phyloP scores from a whole-genome alignment of 2,797 vertebrate genomes.

The Cossypha polioptera region DNA sequence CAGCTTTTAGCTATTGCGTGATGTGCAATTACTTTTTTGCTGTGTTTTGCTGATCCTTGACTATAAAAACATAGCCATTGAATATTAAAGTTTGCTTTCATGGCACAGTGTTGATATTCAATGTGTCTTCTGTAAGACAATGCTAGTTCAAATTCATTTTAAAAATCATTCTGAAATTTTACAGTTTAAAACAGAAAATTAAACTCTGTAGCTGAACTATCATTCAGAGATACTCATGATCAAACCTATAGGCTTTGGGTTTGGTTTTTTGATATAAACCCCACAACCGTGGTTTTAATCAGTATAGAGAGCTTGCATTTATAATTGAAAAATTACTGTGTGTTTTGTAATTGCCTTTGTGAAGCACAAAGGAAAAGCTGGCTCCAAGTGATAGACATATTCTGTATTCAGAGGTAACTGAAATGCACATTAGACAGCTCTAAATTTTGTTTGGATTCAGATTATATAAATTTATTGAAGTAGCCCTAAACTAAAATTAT shows the following conservation, averaged over 20 bases:
- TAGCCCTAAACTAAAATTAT: neutral
- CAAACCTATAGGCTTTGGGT: neutral
- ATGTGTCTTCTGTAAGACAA: neutral
- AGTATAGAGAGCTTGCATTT: neutral
- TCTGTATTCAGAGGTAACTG: neutral
- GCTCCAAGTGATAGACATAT: neutral
- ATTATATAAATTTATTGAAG: neutral
- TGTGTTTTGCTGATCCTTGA: neutral
- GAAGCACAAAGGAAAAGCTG: neutral
- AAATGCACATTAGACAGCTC: neutral
- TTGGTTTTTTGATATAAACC: neutral
- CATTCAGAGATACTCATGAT: neutral
- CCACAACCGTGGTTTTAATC: neutral
- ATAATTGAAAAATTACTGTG: neutral
- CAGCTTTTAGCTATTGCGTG: neutral
- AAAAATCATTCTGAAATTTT: neutral
- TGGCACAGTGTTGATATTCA: neutral
- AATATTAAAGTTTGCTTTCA: neutral
- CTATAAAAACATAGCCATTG: neutral
- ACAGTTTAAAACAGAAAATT: neutral
- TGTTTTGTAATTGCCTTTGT: neutral
- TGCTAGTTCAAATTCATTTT: neutral
- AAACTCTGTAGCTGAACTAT: neutral
- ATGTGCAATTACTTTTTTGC: neutral
- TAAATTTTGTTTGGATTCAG: neutral